phyloP scores from a whole-genome alignment of 2,888 invertebrate species.

The Lysandra bellargus region DNA sequence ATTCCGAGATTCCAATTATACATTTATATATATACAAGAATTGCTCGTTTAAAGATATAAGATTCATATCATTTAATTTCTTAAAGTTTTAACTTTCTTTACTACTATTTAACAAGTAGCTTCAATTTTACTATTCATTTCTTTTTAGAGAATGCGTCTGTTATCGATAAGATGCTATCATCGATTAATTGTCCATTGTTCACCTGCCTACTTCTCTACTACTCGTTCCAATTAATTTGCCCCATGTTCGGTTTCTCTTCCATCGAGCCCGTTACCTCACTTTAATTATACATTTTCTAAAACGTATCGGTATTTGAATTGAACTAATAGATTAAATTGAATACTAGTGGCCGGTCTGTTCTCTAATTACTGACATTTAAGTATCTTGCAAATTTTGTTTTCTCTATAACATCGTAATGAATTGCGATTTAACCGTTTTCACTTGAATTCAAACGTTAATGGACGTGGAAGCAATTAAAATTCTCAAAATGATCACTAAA shows the following conservation, averaged over 20 bases:
- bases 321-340: slow-evolving; percentile 12
- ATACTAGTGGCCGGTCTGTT: not conserved
- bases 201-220: slow-evolving; percentile 1
- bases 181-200: slow-evolving; percentile 22
- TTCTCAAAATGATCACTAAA: not conserved
- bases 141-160: not conserved
- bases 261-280: not conserved
- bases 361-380: slow-evolving; percentile 10
- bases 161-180: slow-evolving; percentile 17
- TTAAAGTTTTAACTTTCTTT: not conserved
- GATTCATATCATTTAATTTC: not conserved
- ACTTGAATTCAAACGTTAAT: slow-evolving; percentile 19
- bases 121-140: not conserved
- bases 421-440: slow-evolving; percentile 17
- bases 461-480: slow-evolving; percentile 26
- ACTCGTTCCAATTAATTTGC: slow-evolving; percentile 18
- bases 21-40: no score
- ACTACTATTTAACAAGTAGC: not conserved
- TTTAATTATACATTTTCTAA: slow-evolving; percentile 17
- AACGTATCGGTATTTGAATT: not conserved
- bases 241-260: slow-evolving; percentile 4
- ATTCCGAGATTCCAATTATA: no score
- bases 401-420: slow-evolving; percentile 10
- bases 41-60: no score
- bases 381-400: slow-evolving; percentile 16